phyloP scores from a whole-genome alignment of 2,113 vertebrate species.

The Atlantisia rogersi region DNA sequence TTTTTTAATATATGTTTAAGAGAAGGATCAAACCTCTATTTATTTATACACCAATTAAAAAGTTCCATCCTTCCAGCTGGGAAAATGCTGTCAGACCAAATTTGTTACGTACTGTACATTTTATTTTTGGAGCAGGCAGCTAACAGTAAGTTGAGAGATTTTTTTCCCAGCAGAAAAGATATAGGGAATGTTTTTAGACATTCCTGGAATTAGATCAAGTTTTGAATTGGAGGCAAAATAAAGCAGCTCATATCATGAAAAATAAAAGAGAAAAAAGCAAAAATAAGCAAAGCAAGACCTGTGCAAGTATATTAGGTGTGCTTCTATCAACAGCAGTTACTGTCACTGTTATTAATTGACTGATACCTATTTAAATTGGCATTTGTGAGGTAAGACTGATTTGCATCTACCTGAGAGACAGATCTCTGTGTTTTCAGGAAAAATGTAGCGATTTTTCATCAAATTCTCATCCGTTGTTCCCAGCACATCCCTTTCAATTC shows the following conservation, averaged over 20 bases:
- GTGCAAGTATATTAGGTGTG: not conserved
- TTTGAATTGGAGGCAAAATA: slow-evolving; percentile 6
- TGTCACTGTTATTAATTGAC: not conserved
- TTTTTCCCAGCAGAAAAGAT: slow-evolving; percentile 56
- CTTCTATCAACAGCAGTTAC: not conserved
- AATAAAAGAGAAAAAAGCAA: too few relatives aligned
- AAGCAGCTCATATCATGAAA: not conserved
- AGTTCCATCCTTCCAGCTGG: slow-evolving; percentile 38
- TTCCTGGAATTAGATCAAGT: slow-evolving; percentile 46
- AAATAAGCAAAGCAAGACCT: not conserved
- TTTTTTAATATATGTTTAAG: not conserved
- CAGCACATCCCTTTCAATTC: not conserved
- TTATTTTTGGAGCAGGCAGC: slow-evolving; percentile 54
- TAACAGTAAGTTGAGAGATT: slow-evolving; percentile 19
- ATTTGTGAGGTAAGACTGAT: not conserved
- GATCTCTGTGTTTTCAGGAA: not conserved
- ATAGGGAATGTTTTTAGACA: slow-evolving; percentile 5
- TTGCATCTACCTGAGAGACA: not conserved
- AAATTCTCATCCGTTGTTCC: not conserved
- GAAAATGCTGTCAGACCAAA: slow-evolving; percentile 52
- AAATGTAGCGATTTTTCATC: not conserved
- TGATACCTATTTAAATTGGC: not conserved
- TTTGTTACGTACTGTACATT: slow-evolving; percentile 32
- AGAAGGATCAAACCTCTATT: not conserved
- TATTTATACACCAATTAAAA: slow-evolving; percentile 41